Evolutionary conservation across 1,140 invertebrate genomes (phyloP), one percentile per base, ranked within the genome.

Genomic region (Drosophila neocordata): DNA sequence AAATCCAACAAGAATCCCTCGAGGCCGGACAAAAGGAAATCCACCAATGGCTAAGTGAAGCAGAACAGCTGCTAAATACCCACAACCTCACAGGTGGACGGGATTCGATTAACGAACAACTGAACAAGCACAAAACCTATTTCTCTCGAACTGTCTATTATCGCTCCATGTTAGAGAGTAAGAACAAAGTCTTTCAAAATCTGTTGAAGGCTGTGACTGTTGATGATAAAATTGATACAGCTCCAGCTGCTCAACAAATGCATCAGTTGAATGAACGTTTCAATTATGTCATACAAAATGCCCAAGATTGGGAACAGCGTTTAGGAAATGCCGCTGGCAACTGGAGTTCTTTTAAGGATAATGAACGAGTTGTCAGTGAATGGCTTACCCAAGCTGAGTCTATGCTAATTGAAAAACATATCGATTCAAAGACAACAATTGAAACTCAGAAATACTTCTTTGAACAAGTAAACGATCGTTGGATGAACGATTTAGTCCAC

Each of bases 111-210:
- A 94, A 96, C 72, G 93, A 94, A 15, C 94, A 96, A 61, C 93
- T 98, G 20, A 96, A 97, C 57, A 94, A 94, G 75, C 96, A 98
- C 82, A 97, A 97, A 91, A 93, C 94, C 13, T 98, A 97, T 92
- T 98, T 98, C 91, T 95, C 96, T 0, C 94, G 97, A 65, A 96
- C 95, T 0, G 94, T 97, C 0, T 98, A 98, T 91, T 98, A 98
- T 91, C 96, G 96, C 88, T 97, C 97, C 0, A 97, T 98, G 95
- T 89, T 98, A 41, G 97, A 98, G 77, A 98, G 96, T 80, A 98
- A 98, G 92, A 98, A 98, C 91, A 98, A 98, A 92, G 95, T 98
- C n/a, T 95, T 97, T 91, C 95, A 95, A 70, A 97, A 95, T 80
- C 96, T 98, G n/a, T 93, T 96, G 0, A 96, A 96, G 79, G 94